phyloP scores from a whole-genome alignment of 1,140 invertebrate species.

The Prorops nasuta region DNA sequence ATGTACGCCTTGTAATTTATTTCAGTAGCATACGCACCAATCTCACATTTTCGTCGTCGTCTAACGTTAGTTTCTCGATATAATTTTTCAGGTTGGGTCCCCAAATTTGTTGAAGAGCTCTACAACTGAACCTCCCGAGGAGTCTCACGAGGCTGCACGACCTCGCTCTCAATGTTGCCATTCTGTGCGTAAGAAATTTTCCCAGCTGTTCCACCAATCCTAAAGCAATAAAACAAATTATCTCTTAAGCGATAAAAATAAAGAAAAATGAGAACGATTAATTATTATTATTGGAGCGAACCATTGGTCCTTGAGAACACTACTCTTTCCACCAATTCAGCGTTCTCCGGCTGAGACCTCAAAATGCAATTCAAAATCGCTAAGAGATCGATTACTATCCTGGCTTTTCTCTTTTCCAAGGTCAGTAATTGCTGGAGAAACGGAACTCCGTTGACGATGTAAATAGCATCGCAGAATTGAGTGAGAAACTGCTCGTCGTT shows the following conservation, averaged over 20 bases:
- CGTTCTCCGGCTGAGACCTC: slow-evolving; percentile 71
- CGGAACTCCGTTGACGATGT: slow-evolving; percentile 60
- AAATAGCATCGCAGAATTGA: slow-evolving; percentile 76
- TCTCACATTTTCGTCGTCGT: slow-evolving; percentile 55
- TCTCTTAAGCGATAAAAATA: background rate
- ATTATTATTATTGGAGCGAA: no score
- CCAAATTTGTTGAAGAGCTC: slow-evolving; percentile 67
- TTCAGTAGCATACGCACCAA: slow-evolving; percentile 46
- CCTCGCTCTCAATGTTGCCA: slow-evolving; percentile 62
- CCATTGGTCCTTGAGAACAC: slow-evolving; percentile 36
- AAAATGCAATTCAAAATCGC: slow-evolving; percentile 74
- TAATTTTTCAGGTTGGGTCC: slow-evolving; percentile 55
- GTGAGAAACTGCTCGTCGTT: slow-evolving; percentile 67
- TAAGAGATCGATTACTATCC: slow-evolving; percentile 66
- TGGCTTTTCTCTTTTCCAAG: slow-evolving; percentile 62
- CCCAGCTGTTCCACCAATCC: slow-evolving; percentile 56
- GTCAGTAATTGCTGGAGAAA: slow-evolving; percentile 50
- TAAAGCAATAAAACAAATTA: slow-evolving; percentile 3
- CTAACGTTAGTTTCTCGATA: slow-evolving; percentile 57
- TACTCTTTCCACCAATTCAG: slow-evolving; percentile 71
- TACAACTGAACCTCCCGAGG: slow-evolving; percentile 65
- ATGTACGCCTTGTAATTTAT: background rate
- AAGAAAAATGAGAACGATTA: background rate
- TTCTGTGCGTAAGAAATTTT: slow-evolving; percentile 62
- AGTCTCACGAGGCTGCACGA: slow-evolving; percentile 67